A percentile compares a stretch with the other conserved stretches of the same genome.
Evolutionary conservation across 2,113 vertebrate species (phyloP).

Genomic region (Crotalus horridus): DNA sequence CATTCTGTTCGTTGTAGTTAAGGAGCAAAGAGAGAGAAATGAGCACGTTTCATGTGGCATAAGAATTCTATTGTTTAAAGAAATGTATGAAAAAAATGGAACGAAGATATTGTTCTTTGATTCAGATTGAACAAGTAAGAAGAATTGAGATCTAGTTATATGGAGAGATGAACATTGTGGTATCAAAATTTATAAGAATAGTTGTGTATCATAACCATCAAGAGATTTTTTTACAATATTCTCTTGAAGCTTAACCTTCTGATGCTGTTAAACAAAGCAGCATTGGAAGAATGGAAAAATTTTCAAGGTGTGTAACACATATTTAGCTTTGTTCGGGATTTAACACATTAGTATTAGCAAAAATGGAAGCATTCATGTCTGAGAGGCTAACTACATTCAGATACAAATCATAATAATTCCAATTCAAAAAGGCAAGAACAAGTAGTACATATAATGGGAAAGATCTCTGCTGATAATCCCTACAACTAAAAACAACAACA

Average conservation of each 20-base stretch:
- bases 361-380: not conserved
- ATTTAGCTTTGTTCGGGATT: not conserved
- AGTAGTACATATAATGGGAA: not conserved
- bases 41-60: slow-evolving; percentile 49
- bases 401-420: not conserved
- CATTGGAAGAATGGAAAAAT: not conserved
- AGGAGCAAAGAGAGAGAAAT: slow-evolving; percentile 31
- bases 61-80: slow-evolving; percentile 65
- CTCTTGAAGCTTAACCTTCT: not conserved
- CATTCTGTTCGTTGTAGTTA: slow-evolving; percentile 57
- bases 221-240: slow-evolving; percentile 45
- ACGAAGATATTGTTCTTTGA: slow-evolving; percentile 19
- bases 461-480: not conserved
- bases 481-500: not conserved
- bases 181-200: slow-evolving; percentile 29
- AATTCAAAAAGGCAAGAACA: not conserved
- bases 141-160: slow-evolving; percentile 50
- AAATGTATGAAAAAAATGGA: slow-evolving; percentile 44
- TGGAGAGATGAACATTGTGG: slow-evolving; percentile 36
- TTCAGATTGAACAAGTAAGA: not conserved
- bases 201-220: slow-evolving; percentile 44
- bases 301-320: not conserved
- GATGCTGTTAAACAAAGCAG: not conserved
- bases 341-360: not conserved
- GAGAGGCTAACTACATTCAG: not conserved